Conservation (phyloP, 2,888 invertebrate species). For the Heliconius charithonia region DNA sequence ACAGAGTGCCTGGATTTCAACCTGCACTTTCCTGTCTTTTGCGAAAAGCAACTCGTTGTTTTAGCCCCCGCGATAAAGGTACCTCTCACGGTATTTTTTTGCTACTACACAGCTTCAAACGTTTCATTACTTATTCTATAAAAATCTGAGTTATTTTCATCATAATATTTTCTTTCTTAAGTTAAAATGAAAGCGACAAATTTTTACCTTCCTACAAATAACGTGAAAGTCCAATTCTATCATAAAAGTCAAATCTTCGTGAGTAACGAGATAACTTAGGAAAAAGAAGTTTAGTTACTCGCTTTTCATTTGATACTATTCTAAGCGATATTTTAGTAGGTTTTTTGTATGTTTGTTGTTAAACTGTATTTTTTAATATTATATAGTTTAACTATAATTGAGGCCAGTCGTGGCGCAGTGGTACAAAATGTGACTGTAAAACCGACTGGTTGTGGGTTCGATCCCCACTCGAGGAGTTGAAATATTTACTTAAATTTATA, state of each 20-base stretch:
- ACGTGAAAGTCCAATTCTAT: conserved; percentile 70
- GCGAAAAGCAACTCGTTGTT: not conserved
- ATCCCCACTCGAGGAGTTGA: too few species aligned
- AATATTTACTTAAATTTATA: too few species aligned
- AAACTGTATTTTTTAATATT: too few species aligned
- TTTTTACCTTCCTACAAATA: conserved; percentile 62
- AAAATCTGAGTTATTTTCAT: not conserved
- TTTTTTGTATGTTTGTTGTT: not conserved
- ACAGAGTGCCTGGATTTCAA: not conserved
- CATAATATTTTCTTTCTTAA: conserved; percentile 8
- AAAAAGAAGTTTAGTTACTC: conserved; percentile 65
- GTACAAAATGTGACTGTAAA: too few species aligned
- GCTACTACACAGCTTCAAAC: not conserved
- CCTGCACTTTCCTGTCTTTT: not conserved
- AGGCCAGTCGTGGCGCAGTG: too few species aligned
- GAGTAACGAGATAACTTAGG: conserved; percentile 77
- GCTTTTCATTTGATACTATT: conserved; percentile 70
- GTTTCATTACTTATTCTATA: not conserved
- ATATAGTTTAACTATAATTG: too few species aligned
- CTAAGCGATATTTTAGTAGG: conserved; percentile 71
- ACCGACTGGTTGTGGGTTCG: too few species aligned
- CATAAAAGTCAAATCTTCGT: conserved; percentile 79
- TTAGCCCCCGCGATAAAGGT: too few species aligned
- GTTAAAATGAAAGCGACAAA: conserved; percentile 27
- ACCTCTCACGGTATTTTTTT: too few species aligned